These are phyloP conservation scores for Mareca strepera DNA, from an alignment of 2,797 vertebrate species.

Conservation along the genomic window DNA sequence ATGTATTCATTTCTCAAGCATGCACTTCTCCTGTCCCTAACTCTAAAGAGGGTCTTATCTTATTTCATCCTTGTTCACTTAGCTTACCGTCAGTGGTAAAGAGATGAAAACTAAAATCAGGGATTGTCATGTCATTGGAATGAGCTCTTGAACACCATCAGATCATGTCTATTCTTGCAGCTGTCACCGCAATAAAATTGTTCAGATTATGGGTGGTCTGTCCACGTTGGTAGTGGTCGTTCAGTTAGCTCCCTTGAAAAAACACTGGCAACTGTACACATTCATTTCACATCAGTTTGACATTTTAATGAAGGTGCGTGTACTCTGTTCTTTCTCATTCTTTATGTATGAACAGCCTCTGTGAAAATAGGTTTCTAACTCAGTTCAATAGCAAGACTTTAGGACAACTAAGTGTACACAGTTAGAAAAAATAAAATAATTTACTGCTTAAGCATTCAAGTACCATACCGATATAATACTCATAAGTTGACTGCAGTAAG, in stretches of 20 bases:
- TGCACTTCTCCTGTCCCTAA: not conserved
- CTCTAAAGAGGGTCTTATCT: not conserved
- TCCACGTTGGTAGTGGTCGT: not conserved
- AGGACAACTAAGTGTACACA: not conserved
- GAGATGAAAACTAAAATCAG: not conserved
- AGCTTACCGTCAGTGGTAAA: not conserved
- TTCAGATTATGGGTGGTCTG: not conserved
- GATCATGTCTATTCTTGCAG: not conserved
- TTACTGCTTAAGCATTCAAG: not conserved
- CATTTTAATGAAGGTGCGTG: not conserved
- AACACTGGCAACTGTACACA: not conserved
- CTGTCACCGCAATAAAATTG: not conserved
- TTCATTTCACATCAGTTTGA: not conserved
- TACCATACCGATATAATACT: fast-evolving
- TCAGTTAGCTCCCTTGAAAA: not conserved
- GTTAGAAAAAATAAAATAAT: not conserved
- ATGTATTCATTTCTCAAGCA: not conserved
- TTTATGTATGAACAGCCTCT: not conserved
- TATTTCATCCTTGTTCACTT: not conserved
- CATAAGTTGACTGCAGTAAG: not conserved
- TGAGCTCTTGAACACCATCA: not conserved
- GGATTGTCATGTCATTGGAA: not conserved
- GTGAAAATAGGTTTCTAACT: not conserved
- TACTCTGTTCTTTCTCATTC: not conserved
- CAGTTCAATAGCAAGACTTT: not conserved